phyloP scores from a whole-genome alignment of 2,113 vertebrate species.

The Aramus guarauna region DNA sequence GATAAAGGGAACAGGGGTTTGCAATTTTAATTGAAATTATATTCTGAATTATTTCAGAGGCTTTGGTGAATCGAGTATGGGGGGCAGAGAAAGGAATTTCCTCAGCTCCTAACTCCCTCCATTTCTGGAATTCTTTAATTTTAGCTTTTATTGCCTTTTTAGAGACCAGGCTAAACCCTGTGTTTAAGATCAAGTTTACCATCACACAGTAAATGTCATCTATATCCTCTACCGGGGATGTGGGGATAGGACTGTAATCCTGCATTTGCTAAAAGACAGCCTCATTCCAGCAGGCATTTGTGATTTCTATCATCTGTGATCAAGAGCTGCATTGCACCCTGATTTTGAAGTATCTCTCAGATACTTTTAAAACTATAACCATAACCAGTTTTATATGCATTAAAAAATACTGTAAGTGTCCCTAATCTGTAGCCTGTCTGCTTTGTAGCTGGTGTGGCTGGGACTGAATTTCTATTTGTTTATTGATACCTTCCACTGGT shows the following conservation, averaged over 20 bases:
- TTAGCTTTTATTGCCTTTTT: neutral
- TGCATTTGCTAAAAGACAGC: neutral
- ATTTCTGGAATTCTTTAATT: neutral
- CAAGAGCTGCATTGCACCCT: neutral
- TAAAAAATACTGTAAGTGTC: neutral
- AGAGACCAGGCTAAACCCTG: neutral
- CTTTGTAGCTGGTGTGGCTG: constrained; percentile 75
- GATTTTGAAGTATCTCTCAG: neutral
- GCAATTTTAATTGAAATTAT: constrained; percentile 14
- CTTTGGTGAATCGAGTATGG: neutral
- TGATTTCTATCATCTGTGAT: neutral
- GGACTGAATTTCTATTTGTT: constrained; percentile 80
- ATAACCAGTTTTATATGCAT: neutral
- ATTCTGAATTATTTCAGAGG: constrained; percentile 4
- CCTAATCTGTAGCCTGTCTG: constrained; percentile 22
- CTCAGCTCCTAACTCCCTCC: neutral
- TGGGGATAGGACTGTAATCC: neutral
- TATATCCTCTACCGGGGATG: neutral
- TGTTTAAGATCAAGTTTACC: neutral
- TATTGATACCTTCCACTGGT: constrained; percentile 76
- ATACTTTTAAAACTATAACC: neutral
- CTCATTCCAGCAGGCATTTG: neutral
- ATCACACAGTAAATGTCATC: neutral
- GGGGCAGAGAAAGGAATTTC: neutral
- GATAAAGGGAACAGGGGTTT: neutral